A percentile compares a stretch with the other conserved stretches of the same genome.
Conservation (phyloP, 2,888 invertebrate genomes). For the Balanococcus diminutus region DNA sequence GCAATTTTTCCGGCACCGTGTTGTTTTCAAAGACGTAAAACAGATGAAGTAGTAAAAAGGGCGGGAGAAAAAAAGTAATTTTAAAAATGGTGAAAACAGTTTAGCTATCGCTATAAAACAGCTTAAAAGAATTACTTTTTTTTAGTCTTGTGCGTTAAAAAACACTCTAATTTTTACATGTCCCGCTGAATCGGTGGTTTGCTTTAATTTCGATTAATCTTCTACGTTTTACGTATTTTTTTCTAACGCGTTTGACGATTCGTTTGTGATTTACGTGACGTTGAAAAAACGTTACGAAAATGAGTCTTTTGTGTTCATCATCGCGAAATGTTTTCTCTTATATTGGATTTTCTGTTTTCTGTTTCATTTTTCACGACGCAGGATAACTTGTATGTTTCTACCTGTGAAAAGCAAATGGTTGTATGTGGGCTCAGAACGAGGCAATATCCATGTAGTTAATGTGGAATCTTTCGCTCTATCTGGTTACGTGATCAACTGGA, state of each 20-base stretch:
- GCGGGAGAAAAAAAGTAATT: neutral
- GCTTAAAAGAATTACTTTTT: slow-evolving; percentile 34
- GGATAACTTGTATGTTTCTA: slow-evolving; percentile 92
- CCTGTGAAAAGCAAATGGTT: slow-evolving; percentile 98
- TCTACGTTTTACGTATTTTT: neutral
- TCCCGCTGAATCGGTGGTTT: slow-evolving; percentile 9
- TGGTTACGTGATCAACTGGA: slow-evolving; percentile 99
- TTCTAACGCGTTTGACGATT: slow-evolving; percentile 4
- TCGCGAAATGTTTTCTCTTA: slow-evolving; percentile 33
- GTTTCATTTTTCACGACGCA: slow-evolving; percentile 64
- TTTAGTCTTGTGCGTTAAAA: slow-evolving; percentile 27
- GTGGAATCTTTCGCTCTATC: slow-evolving; percentile 95
- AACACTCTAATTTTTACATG: slow-evolving; percentile 40
- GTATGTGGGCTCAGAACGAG: slow-evolving; percentile 96
- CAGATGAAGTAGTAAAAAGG: neutral
- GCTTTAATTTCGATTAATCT: slow-evolving; percentile 40
- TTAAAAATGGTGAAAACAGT: slow-evolving; percentile 37
- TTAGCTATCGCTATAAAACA: slow-evolving; percentile 26
- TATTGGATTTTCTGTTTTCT: slow-evolving; percentile 55
- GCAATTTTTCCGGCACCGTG: slow-evolving; percentile 6
- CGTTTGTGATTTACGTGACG: neutral
- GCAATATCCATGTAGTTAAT: slow-evolving; percentile 97
- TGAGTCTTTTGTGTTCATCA: neutral
- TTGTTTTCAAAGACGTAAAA: slow-evolving; percentile 18
- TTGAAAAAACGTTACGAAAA: neutral